Evolutionary conservation across 1,140 invertebrate species (phyloP), one percentile per base, ranked within the genome.

Genomic region (Heliothis subflexa): DNA sequence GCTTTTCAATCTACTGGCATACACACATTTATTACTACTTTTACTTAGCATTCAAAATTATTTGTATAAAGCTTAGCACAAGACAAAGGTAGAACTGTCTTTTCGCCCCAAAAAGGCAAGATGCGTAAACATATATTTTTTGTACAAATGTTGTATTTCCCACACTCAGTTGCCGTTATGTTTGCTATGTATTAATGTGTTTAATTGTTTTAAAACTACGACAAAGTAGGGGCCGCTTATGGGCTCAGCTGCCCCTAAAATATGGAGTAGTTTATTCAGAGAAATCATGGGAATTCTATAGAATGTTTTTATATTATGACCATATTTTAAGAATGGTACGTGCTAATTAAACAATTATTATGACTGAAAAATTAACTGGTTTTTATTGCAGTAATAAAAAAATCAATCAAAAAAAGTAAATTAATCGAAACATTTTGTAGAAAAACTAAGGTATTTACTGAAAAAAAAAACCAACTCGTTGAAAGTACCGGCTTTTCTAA

Each of bases 121-220:
- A n/a, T 59, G 47, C 45, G 25, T 64, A 33, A 47, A 64, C 61
- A 11, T 45, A 62, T 45, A 62, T 66, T 25, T 70, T 73, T 47
- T 40, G 47, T 14, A 62, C 18, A 76, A 50, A 76, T 62, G 70
- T 73, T 40, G 25, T 49, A 33, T 70, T 85, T 85, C 84, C 83
- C 85, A 86, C 82, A 81, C 21, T 71, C 28, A 75, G 45, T 74
- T 75, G 5, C 83, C 83, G 83, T 87, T 87, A 81, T 83, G 77
- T 87, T 86, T 80, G 76, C 79, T 54, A 78, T 83, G 84, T 85
- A 79, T 86, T 82, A 86, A 78, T 81, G 83, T 86, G 81, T 88
- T 85, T 87, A 85, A 88, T 88, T 88, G 87, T 88, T 89, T 87
- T 88, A 87, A 81, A 88, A 88, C 78, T 82, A 82, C 75, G 80